Evolutionary conservation across 2,888 invertebrate genomes (phyloP).

Genomic region (Hoplodrina ambigua): DNA sequence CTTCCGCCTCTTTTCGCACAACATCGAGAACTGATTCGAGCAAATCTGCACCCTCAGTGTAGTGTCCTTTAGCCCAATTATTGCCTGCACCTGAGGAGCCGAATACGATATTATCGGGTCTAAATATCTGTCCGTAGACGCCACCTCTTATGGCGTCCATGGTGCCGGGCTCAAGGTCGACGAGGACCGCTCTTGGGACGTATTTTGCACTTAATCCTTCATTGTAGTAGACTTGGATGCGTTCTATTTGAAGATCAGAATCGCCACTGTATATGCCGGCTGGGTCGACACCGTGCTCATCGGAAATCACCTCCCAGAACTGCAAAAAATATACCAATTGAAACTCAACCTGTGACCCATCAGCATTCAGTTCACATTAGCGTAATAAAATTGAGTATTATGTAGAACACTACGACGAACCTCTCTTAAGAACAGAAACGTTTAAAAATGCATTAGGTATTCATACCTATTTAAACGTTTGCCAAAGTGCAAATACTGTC

Average conservation of each 20-base stretch:
- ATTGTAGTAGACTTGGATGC: constrained; percentile 94
- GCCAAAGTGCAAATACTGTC: too few relatives aligned
- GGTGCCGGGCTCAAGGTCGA: constrained; percentile 82
- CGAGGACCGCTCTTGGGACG: constrained; percentile 82
- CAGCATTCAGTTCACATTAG: neutral
- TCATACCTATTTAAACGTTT: too few relatives aligned
- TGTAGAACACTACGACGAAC: too few relatives aligned
- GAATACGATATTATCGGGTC: constrained; percentile 93
- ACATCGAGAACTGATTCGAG: constrained; percentile 91
- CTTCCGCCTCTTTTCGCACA: constrained; percentile 91
- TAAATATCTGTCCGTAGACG: constrained; percentile 92
- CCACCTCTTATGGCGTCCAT: constrained; percentile 92
- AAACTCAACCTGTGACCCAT: neutral
- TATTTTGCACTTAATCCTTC: constrained; percentile 88
- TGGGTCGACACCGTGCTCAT: constrained; percentile 93
- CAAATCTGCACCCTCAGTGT: constrained; percentile 92
- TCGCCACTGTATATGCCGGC: constrained; percentile 90
- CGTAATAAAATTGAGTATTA: neutral
- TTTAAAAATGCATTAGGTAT: too few relatives aligned
- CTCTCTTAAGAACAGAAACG: too few relatives aligned
- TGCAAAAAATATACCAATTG: constrained; percentile 72
- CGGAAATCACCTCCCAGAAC: constrained; percentile 96
- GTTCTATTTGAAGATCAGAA: constrained; percentile 93
- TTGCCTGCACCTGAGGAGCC: constrained; percentile 90
- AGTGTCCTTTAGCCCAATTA: constrained; percentile 92